These are phyloP conservation scores for Eupithecia exiguata DNA, from an alignment of 2,888 invertebrate genomes.

Conservation along the genomic window DNA sequence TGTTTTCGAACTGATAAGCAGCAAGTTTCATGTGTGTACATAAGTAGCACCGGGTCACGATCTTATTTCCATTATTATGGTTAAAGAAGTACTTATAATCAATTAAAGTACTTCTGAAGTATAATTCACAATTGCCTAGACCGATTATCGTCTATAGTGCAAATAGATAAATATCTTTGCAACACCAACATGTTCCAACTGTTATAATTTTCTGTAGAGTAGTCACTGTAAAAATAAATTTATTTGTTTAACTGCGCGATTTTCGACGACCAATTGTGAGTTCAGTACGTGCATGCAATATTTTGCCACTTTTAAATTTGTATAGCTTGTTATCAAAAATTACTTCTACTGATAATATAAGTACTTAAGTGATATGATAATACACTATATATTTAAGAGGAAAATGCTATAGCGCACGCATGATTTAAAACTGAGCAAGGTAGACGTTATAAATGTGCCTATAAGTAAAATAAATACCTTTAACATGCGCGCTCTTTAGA, in stretches of 20 bases:
- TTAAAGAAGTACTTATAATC: conserved; percentile 41
- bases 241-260: conserved; percentile 74
- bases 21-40: conserved; percentile 13
- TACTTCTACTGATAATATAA: not conserved
- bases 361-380: too few relatives aligned
- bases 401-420: conserved; percentile 4
- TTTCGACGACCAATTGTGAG: conserved; percentile 47
- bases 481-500: conserved; percentile 5
- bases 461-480: not conserved
- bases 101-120: conserved; percentile 52
- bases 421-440: not conserved
- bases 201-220: conserved; percentile 80
- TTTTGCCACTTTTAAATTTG: conserved; percentile 24
- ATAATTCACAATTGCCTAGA: conserved; percentile 75
- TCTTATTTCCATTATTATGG: conserved; percentile 32
- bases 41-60: conserved; percentile 24
- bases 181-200: conserved; percentile 78
- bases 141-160: conserved; percentile 73
- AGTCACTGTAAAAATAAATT: conserved; percentile 83
- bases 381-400: not conserved
- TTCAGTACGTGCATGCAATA: conserved; percentile 63
- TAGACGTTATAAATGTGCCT: not conserved
- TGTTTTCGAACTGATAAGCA: conserved; percentile 16
- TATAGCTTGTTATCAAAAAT: not conserved
- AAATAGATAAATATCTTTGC: conserved; percentile 79